Evolutionary conservation across 2,113 vertebrate species (phyloP), one percentile per base, ranked within the genome.

Genomic region (Castor canadensis): DNA sequence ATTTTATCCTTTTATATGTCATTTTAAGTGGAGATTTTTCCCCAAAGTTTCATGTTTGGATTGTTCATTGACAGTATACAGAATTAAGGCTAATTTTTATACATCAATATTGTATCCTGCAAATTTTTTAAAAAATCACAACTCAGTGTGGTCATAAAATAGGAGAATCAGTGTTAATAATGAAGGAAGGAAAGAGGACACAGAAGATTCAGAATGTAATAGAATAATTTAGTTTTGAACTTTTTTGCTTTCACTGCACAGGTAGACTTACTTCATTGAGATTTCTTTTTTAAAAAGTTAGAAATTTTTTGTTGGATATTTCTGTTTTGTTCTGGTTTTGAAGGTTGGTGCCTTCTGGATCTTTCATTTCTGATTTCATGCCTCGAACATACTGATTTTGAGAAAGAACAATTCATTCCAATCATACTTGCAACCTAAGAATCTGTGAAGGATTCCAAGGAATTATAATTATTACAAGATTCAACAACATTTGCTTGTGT

Each of bases 31-130:
- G 5, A 71, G 72, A 94, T 47, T 7, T 86, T 71, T 56, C 47
- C 16, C 72, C 58, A 89, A 84, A n/a, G n/a, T 94, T 93, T 93
- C 12, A 91, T 49, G 64, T 92, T 89, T 91, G 45, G 19, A 32
- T 89, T 95, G 5, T 89, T 88, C 17, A 28, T 58, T 87, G 9
- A 43, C 87, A 79, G 4, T 47, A 19, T 58, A 24, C 28, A 66
- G 30, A 62, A 81, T 79, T 87, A 43, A 1, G 62, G 3, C 71
- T 96, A 16, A 58, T 16, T 87, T 91, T 66, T 71, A 13, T 47
- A 69, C 26, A 62, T 64, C 52, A 12, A 54, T 76, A 3, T 5
- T 86, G 5, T 88, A 40, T 91, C 52, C 40, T 85, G 9, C 5
- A 81, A 95, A 93, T 52, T 40, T 22, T 30, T n/a, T 49, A 49